Evolutionary conservation across 2,113 vertebrate species (phyloP).

Genomic region (Stigmatopora nigra): DNA sequence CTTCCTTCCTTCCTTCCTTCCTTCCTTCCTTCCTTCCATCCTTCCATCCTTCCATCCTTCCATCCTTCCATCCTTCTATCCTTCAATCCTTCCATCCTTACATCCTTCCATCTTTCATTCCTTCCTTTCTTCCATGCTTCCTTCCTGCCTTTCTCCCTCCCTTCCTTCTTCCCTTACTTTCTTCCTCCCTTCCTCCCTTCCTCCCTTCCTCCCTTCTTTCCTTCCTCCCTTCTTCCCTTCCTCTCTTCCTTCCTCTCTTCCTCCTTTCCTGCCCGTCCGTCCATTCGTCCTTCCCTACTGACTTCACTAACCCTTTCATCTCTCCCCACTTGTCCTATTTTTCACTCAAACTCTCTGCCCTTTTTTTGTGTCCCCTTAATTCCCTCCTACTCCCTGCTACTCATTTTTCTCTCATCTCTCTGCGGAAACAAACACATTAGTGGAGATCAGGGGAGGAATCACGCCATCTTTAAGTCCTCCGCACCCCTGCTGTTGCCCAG

Average conservation of each 20-base stretch:
- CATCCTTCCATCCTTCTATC: too few species aligned
- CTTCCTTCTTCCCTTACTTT: neutral
- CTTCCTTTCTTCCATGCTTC: neutral
- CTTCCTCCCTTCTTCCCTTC: too few species aligned
- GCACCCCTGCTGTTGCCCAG: constrained; percentile 17
- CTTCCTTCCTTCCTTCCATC: too few species aligned
- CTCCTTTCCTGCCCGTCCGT: neutral
- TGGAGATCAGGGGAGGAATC: constrained; percentile 25
- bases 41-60: too few species aligned
- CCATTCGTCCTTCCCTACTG: neutral
- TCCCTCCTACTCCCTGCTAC: constrained; percentile 1
- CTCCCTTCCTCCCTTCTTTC: neutral
- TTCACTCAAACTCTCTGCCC: neutral
- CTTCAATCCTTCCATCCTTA: too few species aligned
- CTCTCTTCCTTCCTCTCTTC: too few species aligned
- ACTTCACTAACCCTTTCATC: constrained; percentile 1
- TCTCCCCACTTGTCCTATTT: neutral
- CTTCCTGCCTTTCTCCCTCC: too few species aligned
- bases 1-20: neutral
- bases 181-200: too few species aligned
- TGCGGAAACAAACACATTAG: constrained; percentile 44
- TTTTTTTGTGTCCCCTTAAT: constrained; percentile 6
- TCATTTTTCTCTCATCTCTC: constrained; percentile 22
- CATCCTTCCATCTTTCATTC: too few species aligned
- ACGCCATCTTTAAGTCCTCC: constrained; percentile 26